These are phyloP conservation scores for Heliconius sara DNA, from an alignment of 2,888 invertebrate species.

Conservation along the genomic window DNA sequence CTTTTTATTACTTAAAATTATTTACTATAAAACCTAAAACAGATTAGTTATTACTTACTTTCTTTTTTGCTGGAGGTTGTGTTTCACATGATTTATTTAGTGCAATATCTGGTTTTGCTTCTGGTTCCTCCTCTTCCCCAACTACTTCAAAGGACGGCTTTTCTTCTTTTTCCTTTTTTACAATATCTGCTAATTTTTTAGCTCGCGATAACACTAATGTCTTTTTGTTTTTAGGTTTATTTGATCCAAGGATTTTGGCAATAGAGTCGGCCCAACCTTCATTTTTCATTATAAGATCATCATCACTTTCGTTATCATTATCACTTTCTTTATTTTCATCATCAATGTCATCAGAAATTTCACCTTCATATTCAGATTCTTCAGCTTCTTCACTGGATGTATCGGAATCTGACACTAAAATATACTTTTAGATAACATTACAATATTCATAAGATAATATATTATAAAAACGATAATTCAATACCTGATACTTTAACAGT, in stretches of 20 bases:
- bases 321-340: conserved; percentile 46
- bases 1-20: not conserved
- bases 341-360: conserved; percentile 52
- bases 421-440: conserved; percentile 10
- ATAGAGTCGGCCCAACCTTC: conserved; percentile 93
- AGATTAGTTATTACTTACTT: conserved; percentile 52
- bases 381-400: conserved; percentile 64
- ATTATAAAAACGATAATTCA: not conserved
- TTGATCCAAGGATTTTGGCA: conserved; percentile 89
- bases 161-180: conserved; percentile 73
- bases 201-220: conserved; percentile 91
- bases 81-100: conserved; percentile 48
- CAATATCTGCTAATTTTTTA: conserved; percentile 86
- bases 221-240: conserved; percentile 90
- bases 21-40: not conserved
- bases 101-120: conserved; percentile 54
- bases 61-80: conserved; percentile 71
- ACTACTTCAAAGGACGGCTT: conserved; percentile 88
- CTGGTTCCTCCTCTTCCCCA: conserved; percentile 78
- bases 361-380: conserved; percentile 60
- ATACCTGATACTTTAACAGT: conserved; percentile 58
- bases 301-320: conserved; percentile 50
- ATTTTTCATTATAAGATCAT: conserved; percentile 76
- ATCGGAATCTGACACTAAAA: conserved; percentile 64
- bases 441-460: not conserved